Percentiles rank a stretch among this genome's conserved stretches.
Evolutionary conservation across 2,888 invertebrate species (phyloP).

Genomic region (Tenthredo mesomela): DNA sequence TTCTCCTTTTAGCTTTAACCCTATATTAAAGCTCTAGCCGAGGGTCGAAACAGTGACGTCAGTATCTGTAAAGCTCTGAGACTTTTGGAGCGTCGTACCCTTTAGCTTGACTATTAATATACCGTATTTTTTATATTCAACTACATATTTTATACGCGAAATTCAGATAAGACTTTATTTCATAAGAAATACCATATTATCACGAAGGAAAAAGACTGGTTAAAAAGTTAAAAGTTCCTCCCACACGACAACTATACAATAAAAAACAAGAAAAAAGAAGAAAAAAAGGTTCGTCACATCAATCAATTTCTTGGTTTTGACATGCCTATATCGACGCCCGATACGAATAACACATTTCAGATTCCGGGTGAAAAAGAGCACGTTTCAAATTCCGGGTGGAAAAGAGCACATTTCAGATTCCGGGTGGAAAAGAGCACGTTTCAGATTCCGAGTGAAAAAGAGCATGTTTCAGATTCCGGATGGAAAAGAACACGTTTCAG

Average conservation of each 20-base stretch:
- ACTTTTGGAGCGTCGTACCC: constrained; percentile 13
- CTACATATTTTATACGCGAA: not conserved
- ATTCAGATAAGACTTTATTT: not conserved
- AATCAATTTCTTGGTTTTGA: not conserved
- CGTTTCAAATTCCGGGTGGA: no score
- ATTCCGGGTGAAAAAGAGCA: no score
- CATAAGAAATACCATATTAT: no score
- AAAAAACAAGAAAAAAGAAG: not conserved
- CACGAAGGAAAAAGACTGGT: not conserved
- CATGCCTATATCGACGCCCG: no score
- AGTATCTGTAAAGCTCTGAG: constrained; percentile 3
- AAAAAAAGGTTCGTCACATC: not conserved
- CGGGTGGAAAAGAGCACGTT: no score
- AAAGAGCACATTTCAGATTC: no score
- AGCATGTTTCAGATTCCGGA: no score
- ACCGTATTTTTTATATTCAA: not conserved
- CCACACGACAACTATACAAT: not conserved
- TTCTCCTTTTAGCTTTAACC: not conserved
- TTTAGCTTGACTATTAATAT: constrained; percentile 37
- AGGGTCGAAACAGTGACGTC: constrained; percentile 41
- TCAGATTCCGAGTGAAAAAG: no score
- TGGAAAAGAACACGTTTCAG: no score
- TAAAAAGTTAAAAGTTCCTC: not conserved
- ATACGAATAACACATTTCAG: no score
- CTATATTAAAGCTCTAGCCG: not conserved